phyloP scores from a whole-genome alignment of 2,113 vertebrate species.

The Bombycilla garrulus region DNA sequence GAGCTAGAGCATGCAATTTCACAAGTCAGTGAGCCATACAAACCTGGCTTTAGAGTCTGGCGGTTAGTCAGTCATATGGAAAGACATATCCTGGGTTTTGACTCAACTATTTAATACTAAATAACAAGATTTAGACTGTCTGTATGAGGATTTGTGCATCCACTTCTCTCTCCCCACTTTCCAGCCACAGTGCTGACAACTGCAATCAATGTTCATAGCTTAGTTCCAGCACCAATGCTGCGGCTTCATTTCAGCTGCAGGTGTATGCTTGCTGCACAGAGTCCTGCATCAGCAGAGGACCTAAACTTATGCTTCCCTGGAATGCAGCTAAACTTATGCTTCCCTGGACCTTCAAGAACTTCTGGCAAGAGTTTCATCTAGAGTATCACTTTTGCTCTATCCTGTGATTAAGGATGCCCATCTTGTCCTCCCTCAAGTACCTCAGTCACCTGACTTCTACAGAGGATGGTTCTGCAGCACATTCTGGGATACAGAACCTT shows the following conservation, averaged over 20 bases:
- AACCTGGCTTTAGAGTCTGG: background rate
- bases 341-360: background rate
- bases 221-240: background rate
- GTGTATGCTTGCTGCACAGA: background rate
- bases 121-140: background rate
- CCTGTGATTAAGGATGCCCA: background rate
- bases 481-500: background rate
- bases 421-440: background rate
- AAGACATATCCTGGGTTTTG: background rate
- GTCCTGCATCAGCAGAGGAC: background rate
- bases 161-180: background rate
- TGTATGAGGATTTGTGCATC: background rate
- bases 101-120: background rate
- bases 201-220: background rate
- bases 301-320: background rate
- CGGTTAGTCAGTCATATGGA: constrained; percentile 30
- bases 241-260: background rate
- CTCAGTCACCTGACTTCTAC: background rate
- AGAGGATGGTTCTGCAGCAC: background rate
- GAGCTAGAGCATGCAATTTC: constrained; percentile 33
- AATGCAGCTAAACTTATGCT: background rate
- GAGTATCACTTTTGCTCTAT: background rate
- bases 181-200: background rate
- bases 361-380: background rate
- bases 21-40: constrained; percentile 14